Base-by-base conservation (phyloP, 92 coral and sea anemone species). In the Zoanthus solanderi region DNA sequence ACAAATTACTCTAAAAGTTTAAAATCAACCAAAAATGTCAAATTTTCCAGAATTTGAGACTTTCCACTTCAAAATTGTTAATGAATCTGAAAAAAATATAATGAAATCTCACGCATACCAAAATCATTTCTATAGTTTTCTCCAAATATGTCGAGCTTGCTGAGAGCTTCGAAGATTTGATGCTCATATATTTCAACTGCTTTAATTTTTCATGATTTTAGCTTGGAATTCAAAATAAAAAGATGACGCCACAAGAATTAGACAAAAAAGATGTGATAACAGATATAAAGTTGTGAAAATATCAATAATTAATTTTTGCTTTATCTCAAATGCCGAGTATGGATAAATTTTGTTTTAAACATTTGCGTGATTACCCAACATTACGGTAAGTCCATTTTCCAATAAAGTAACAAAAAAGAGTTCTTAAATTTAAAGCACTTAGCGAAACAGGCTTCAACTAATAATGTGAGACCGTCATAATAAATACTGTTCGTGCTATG, bases 1-100 rank as follows among this genome's bases (percentile, higher is more conserved):
- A 95, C 92, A 95, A 83, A 89, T 91, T 91, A 72, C 98, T 95
- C 98, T 95, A 87, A 14, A 46, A 69, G 92, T 75, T 18, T 37
- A 79, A 54, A 48, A 18, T 34, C 46, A 81, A 71, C 42, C 42
- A 66, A 34, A 47, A 52, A 37, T 44, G 18, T 63, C 58, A 17
- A 18, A 44, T n/a, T 2, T 46, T 18, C 44, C 16, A 47, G 46
- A 66, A 48, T 23, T 8, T 4, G 8, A 30, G 5, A 30, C 7
- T 10, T 46, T 48, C 73, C 28, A 63, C 9, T 14, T 47, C 3
- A 13, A 81, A 76, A 63, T 69, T 66, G 76, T 1, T 46, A 52
- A 44, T 11, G 15, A 29, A 42, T 15, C 0, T 73, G 28, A 58
- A 79, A 16, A 87, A 32, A 3, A 0, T 12, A 23, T n/a, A 46